phyloP scores from a whole-genome alignment of 1,140 invertebrate species.

The Hyles euphorbiae region DNA sequence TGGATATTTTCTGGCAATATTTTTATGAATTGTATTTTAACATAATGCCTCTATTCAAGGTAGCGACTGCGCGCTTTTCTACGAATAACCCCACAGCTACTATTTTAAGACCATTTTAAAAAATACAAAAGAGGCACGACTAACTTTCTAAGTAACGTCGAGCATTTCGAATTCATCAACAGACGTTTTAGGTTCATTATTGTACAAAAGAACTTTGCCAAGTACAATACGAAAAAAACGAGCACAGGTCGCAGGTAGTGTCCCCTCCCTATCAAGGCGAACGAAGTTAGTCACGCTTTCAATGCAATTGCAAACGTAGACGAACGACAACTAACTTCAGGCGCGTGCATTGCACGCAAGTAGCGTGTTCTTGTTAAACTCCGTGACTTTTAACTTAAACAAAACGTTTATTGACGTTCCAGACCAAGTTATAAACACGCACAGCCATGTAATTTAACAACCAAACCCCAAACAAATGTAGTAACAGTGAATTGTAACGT shows the following conservation, averaged over 20 bases:
- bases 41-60: no score
- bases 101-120: no score
- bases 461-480: slow-evolving; percentile 39
- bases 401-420: slow-evolving; percentile 46
- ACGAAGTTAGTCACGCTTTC: slow-evolving; percentile 34
- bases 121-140: no score
- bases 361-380: slow-evolving; percentile 17
- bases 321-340: slow-evolving; percentile 16
- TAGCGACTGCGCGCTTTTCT: no score
- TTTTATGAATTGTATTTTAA: no score
- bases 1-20: no score
- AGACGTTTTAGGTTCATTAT: slow-evolving; percentile 22
- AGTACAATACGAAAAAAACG: slow-evolving; percentile 2
- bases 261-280: slow-evolving; percentile 25
- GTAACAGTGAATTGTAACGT: slow-evolving; percentile 44
- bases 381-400: slow-evolving; percentile 58
- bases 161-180: slow-evolving; percentile 16
- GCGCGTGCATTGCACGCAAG: slow-evolving; percentile 13
- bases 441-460: slow-evolving; percentile 36
- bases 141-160: slow-evolving; percentile 1
- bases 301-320: slow-evolving; percentile 14
- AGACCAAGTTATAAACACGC: slow-evolving; percentile 45
- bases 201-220: slow-evolving; percentile 24
- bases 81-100: no score
- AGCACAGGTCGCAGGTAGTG: slow-evolving; percentile 25